Conservation (phyloP, 2,113 vertebrate species). For the Trematocara marginatum region DNA sequence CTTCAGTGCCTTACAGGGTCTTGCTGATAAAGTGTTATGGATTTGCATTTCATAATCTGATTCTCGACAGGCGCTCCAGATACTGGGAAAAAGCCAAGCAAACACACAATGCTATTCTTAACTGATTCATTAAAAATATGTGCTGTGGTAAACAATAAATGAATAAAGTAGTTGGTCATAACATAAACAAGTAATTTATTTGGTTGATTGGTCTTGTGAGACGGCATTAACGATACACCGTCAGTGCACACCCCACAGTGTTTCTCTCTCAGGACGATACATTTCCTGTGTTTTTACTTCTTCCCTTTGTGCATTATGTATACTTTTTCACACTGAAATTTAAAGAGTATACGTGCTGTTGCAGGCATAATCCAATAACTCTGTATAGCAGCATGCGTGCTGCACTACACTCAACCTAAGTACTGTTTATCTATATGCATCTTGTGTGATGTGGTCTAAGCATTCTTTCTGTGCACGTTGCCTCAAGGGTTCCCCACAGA, state of each 20-base stretch:
- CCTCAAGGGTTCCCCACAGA: conserved; percentile 34
- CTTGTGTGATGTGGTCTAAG: conserved; percentile 4
- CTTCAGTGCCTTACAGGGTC: not conserved
- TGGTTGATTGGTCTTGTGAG: conserved; percentile 17
- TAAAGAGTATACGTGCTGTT: conserved; percentile 6
- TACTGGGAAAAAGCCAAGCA: not conserved
- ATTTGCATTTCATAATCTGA: conserved; percentile 19
- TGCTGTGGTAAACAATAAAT: conserved; percentile 12
- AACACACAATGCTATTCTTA: not conserved
- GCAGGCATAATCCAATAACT: conserved; percentile 13
- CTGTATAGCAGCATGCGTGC: not conserved
- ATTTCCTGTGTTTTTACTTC: not conserved
- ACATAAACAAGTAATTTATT: conserved; percentile 24
- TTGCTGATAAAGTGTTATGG: not conserved
- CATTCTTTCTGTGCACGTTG: conserved; percentile 11
- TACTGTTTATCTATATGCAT: conserved; percentile 19
- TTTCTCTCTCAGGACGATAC: not conserved
- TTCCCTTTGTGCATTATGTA: conserved; percentile 1
- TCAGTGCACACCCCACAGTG: not conserved
- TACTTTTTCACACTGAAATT: conserved; percentile 1
- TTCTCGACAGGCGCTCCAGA: not conserved
- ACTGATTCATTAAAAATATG: conserved; percentile 6
- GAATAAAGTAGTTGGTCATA: conserved; percentile 3
- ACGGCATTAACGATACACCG: conserved; percentile 9
- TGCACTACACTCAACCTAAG: conserved; percentile 13